These are phyloP conservation scores for Melanerpes aurifrons DNA, from an alignment of 2,113 vertebrate genomes.

Conservation along the genomic window DNA sequence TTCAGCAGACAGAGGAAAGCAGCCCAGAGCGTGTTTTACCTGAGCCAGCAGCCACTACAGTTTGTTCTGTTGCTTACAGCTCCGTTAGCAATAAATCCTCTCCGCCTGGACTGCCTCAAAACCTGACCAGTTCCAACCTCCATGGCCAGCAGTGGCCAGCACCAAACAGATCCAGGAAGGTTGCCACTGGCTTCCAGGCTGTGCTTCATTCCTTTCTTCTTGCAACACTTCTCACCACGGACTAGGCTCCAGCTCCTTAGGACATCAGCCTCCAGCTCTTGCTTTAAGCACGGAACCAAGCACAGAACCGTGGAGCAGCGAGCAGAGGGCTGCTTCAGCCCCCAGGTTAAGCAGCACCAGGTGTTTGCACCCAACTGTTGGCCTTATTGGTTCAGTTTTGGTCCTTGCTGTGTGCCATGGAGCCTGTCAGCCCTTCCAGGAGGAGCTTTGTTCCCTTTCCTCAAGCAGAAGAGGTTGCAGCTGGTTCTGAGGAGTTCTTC, in stretches of 20 bases:
- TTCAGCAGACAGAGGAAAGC: constrained; percentile 15
- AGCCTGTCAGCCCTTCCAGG: neutral
- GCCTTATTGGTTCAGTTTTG: neutral
- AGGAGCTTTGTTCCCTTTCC: neutral
- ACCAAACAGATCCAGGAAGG: constrained; percentile 59
- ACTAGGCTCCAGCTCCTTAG: neutral
- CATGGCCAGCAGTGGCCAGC: constrained; percentile 73
- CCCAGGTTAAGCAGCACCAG: neutral
- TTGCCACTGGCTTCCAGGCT: constrained; percentile 48
- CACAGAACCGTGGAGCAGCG: constrained; percentile 48
- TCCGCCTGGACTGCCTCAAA: neutral
- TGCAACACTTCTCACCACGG: neutral
- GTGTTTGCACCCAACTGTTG: neutral
- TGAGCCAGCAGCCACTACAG: constrained; percentile 78
- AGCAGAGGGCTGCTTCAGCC: constrained; percentile 37
- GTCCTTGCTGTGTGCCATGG: neutral
- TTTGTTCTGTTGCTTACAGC: constrained; percentile 88
- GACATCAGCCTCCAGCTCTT: constrained; percentile 14
- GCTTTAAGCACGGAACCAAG: constrained; percentile 12
- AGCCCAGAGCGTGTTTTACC: neutral
- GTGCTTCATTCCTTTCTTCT: neutral
- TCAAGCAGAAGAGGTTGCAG: neutral
- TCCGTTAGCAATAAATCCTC: constrained; percentile 47
- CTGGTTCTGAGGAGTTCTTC: neutral
- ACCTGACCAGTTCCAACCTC: neutral